A percentile compares a stretch with the other conserved stretches of the same genome.
Conservation (phyloP, 64 coral and sea anemone species). For the Orbicella faveolata region DNA sequence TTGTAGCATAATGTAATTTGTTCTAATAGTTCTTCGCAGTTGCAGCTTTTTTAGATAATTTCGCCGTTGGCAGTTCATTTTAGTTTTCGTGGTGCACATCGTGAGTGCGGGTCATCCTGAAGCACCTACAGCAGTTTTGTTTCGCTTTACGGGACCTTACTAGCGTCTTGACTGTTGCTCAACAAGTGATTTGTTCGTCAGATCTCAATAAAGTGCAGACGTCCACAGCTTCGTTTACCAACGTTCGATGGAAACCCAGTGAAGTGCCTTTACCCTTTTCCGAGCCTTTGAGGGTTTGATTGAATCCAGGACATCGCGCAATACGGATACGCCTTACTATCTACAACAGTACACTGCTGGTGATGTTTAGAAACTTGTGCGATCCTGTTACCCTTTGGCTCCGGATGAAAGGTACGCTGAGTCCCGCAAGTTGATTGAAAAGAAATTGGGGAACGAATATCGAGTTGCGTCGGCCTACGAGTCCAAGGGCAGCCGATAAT, state of each 20-base stretch:
- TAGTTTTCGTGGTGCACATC: no score
- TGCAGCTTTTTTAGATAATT: no score
- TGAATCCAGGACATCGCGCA: conserved; percentile 19
- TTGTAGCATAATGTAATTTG: no score
- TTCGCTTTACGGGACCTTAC: no score
- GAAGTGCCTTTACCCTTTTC: conserved; percentile 12
- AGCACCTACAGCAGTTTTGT: no score
- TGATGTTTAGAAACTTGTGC: conserved; percentile 30
- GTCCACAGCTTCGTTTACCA: neutral
- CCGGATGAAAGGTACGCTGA: conserved; percentile 1
- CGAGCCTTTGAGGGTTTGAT: conserved; percentile 47
- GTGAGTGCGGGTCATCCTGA: no score
- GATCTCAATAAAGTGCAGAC: neutral
- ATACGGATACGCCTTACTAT: conserved; percentile 17
- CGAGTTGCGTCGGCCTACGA: conserved; percentile 16
- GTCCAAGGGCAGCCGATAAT: conserved; percentile 35
- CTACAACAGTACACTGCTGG: conserved; percentile 40
- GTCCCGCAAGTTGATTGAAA: conserved; percentile 14
- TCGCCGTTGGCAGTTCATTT: no score
- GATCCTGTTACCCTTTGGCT: conserved; percentile 38
- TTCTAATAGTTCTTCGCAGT: no score
- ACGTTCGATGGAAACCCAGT: neutral
- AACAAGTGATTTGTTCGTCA: no score
- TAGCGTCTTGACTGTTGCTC: no score
- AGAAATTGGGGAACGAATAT: conserved; percentile 25